Base-by-base conservation (phyloP, 2,797 vertebrate genomes). In the Graptemys geographica region DNA sequence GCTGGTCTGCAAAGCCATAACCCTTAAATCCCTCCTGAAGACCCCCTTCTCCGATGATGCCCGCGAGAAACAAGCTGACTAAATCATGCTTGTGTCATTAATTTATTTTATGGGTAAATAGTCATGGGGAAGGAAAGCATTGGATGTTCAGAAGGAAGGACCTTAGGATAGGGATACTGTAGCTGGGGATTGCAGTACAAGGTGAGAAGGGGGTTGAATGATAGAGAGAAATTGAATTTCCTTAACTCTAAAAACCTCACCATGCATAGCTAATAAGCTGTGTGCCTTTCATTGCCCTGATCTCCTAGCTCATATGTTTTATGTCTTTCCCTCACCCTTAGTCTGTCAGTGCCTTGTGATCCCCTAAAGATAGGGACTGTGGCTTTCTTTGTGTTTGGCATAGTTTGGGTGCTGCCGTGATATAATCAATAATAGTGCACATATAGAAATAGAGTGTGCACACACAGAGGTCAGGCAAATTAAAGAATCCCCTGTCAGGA, bases 1-100 rank as follows among this genome's bases (percentile, higher is more conserved):
- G 8, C 72, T 11, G 8, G 10, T 9, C 86, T 51, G n/a, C 83
- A 65, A 57, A 96, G 76, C 27, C 87, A 79, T 56, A 49, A 62
- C 8, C 79, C 94, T 96, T 95, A 90, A 93, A 88, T 88, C 31
- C 83, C 91, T 93, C 81, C 95, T 93, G n/a, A 72, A 72, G 69
- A 72, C 69, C n/a, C 18, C 19, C 18, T 72, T 72, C 37, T 41
- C 69, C 1, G 10, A 72, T 2, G 37, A 49, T 31, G 74, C 41
- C 37, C 41, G 89, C 85, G 57, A 84, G 89, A 92, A 88, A 85
- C 72, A 53, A 94, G 72, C 82, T 92, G 83, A 88, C 91, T 93
- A 95, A 93, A 8, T 44, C 31, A 59, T 72, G 19, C 88, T 90
- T 2, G 16, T 76, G 25, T 78, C 27, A 44, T 76, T 47, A 25